Evolutionary conservation across 1,140 invertebrate genomes (phyloP).

Genomic region (Bombus haemorrhoidalis): DNA sequence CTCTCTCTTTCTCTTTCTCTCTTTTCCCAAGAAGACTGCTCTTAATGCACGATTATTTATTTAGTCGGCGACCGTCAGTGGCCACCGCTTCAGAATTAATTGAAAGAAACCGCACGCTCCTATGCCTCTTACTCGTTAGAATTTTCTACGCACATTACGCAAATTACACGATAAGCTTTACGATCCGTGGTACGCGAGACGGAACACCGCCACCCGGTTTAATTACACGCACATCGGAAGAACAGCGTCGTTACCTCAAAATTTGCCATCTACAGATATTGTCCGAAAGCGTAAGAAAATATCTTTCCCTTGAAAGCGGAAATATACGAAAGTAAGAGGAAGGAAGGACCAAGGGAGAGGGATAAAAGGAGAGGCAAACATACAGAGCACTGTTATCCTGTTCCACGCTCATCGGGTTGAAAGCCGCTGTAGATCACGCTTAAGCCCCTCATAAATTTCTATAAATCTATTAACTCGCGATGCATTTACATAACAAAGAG

Average conservation of each 20-base stretch:
- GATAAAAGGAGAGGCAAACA: too few species aligned
- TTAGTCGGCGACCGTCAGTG: conserved; percentile 8
- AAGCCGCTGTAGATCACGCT: conserved; percentile 11
- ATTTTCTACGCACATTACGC: conserved; percentile 39
- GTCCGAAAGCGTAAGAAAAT: not conserved
- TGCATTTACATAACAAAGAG: not conserved
- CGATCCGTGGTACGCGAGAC: conserved; percentile 5
- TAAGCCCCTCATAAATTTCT: conserved; percentile 28
- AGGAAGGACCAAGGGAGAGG: not conserved
- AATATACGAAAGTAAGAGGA: not conserved
- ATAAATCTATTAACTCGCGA: conserved; percentile 36
- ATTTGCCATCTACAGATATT: not conserved
- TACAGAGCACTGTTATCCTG: not conserved
- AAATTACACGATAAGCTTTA: conserved; percentile 46
- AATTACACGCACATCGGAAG: conserved; percentile 26
- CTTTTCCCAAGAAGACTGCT: not conserved
- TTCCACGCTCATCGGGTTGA: too few species aligned
- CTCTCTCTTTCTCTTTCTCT: not conserved
- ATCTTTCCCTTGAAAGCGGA: not conserved
- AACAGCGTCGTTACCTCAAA: conserved; percentile 1
- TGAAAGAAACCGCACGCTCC: conserved; percentile 31
- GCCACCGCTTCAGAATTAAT: conserved; percentile 22
- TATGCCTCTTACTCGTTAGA: conserved; percentile 12
- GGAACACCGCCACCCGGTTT: not conserved
- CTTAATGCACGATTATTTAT: conserved; percentile 39